phyloP scores from a whole-genome alignment of 2,888 invertebrate genomes.

The Gryllus longicercus region DNA sequence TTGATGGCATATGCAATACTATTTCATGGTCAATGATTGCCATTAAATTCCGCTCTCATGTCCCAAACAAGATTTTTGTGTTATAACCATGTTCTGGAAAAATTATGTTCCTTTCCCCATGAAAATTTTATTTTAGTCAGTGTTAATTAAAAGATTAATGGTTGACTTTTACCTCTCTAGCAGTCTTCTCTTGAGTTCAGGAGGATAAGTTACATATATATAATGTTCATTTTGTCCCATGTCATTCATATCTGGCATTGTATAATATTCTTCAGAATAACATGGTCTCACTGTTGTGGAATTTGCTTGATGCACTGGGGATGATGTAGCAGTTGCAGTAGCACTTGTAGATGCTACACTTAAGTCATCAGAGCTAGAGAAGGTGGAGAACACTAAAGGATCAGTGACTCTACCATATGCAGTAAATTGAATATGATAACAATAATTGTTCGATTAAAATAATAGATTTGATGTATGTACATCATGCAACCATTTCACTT shows the following conservation, averaged over 20 bases:
- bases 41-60: too few species aligned
- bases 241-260: conserved; percentile 50
- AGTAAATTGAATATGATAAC: not conserved
- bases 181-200: conserved; percentile 76
- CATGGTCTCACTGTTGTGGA: conserved; percentile 44
- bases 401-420: not conserved
- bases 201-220: conserved; percentile 84
- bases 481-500: too few species aligned
- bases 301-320: conserved; percentile 55
- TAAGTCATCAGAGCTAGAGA: conserved; percentile 63
- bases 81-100: too few species aligned
- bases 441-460: not conserved
- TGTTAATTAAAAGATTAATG: too few species aligned
- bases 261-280: conserved; percentile 50
- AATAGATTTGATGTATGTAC: not conserved
- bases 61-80: too few species aligned
- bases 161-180: conserved; percentile 63
- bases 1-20: too few species aligned
- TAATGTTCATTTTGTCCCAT: conserved; percentile 56
- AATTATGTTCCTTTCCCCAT: too few species aligned
- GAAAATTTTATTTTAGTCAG: too few species aligned
- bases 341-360: conserved; percentile 65
- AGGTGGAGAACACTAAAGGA: not conserved
- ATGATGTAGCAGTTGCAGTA: conserved; percentile 64
- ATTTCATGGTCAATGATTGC: too few species aligned